Conservation (phyloP, 2,888 invertebrate genomes). For the Conops quadrifasciatus region DNA sequence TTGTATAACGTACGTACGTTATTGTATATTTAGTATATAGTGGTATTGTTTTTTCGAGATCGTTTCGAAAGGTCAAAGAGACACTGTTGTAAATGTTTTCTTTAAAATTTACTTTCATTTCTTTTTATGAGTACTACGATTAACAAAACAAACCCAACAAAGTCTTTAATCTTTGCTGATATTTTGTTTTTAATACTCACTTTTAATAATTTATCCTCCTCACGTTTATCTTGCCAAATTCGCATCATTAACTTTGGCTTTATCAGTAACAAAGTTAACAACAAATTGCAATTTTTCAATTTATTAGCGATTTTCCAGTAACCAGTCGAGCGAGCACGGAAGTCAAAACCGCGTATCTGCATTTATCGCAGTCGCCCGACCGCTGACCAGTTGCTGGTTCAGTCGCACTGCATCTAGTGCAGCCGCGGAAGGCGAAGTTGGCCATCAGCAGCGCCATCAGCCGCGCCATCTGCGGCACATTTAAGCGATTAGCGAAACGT, state of each 20-base stretch:
- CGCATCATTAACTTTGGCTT: slow-evolving; percentile 3
- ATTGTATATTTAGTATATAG: no score
- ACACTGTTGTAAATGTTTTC: no score
- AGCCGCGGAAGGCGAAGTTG: slow-evolving; percentile 10
- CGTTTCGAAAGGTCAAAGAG: no score
- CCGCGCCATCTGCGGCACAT: slow-evolving; percentile 29
- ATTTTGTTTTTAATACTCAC: background rate
- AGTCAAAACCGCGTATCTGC: slow-evolving; percentile 22
- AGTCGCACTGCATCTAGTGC: slow-evolving; percentile 5
- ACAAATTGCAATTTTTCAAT: slow-evolving; percentile 29
- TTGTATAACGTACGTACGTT: no score
- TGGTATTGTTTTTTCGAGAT: no score
- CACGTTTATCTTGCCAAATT: slow-evolving; percentile 6
- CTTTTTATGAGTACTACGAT: no score
- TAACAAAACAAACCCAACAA: no score
- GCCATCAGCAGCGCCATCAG: slow-evolving; percentile 11
- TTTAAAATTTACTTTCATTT: no score
- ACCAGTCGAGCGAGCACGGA: slow-evolving; percentile 34
- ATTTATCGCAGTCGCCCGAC: slow-evolving; percentile 7
- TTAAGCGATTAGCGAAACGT: slow-evolving; percentile 13
- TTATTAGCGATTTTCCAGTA: slow-evolving; percentile 17
- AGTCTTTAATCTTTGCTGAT: background rate
- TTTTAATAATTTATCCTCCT: background rate
- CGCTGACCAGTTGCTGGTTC: background rate
- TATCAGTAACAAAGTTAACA: slow-evolving; percentile 10